Conservation (phyloP, 2,797 vertebrate species). For the Sus cebifrons region DNA sequence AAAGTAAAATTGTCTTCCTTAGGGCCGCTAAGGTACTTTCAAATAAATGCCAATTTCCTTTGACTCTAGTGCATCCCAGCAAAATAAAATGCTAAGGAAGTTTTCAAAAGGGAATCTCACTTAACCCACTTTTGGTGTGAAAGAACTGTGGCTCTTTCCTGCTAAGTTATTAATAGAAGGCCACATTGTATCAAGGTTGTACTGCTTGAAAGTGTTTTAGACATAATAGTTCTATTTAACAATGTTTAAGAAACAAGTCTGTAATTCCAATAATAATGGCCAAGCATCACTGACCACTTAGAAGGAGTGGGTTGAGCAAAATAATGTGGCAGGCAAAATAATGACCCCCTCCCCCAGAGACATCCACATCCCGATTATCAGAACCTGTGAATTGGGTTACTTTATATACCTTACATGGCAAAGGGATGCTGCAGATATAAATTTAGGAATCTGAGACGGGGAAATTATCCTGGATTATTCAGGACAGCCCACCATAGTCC, state of each 20-base stretch:
- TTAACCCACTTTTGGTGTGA: not conserved
- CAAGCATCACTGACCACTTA: not conserved
- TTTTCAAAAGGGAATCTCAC: conserved; percentile 42
- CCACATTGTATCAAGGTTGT: not conserved
- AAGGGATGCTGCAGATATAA: not conserved
- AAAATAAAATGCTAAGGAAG: conserved; percentile 16
- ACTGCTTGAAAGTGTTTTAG: not conserved
- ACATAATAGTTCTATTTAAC: not conserved
- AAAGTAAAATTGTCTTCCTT: not conserved
- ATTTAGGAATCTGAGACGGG: not conserved
- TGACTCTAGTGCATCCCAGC: not conserved
- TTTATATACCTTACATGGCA: not conserved
- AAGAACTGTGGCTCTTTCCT: not conserved
- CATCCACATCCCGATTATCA: not conserved
- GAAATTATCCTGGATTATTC: not conserved
- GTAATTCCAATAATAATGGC: not conserved
- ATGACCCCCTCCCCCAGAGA: not conserved
- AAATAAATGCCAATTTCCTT: conserved; percentile 48
- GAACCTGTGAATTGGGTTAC: not conserved
- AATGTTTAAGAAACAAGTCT: conserved; percentile 12
- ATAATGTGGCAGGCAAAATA: not conserved
- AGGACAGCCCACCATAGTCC: not conserved
- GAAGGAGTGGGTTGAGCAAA: not conserved
- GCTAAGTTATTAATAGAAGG: not conserved
- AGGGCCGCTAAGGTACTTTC: not conserved